phyloP scores from a whole-genome alignment of 2,888 invertebrate genomes.

The Hydrotaea diabolus region DNA sequence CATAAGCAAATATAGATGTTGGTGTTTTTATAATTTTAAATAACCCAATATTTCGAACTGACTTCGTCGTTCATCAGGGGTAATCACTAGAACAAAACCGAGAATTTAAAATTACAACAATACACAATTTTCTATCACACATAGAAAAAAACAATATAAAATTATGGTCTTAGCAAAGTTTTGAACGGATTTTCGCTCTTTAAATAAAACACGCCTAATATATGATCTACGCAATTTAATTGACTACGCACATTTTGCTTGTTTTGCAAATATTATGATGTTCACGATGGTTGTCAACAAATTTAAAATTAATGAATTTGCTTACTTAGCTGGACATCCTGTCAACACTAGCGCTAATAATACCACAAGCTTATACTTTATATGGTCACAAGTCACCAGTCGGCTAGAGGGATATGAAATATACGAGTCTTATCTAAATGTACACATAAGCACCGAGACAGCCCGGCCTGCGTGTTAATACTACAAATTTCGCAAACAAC shows the following conservation, averaged over 20 bases:
- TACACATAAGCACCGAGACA: neutral
- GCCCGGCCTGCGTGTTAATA: conserved; percentile 4
- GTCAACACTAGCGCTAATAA: conserved; percentile 59
- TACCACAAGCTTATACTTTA: conserved; percentile 19
- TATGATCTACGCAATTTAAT: neutral
- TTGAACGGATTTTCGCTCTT: no score
- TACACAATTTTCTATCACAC: no score
- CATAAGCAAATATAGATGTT: no score
- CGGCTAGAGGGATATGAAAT: no score
- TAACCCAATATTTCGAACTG: no score
- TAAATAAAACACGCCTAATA: no score
- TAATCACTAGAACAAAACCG: no score
- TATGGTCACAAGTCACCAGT: conserved; percentile 14
- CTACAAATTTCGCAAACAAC: conserved; percentile 9
- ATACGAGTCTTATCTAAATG: neutral
- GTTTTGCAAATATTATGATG: conserved; percentile 21
- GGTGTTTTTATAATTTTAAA: no score
- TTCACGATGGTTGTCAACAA: conserved; percentile 48
- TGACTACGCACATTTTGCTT: neutral
- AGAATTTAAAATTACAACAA: no score
- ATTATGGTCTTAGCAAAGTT: no score
- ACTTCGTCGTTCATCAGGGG: no score
- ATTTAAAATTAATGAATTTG: conserved; percentile 58
- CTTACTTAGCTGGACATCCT: conserved; percentile 60
- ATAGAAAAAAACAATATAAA: no score